Conservation (phyloP, 2,797 vertebrate genomes). For the Spheniscus humboldti region DNA sequence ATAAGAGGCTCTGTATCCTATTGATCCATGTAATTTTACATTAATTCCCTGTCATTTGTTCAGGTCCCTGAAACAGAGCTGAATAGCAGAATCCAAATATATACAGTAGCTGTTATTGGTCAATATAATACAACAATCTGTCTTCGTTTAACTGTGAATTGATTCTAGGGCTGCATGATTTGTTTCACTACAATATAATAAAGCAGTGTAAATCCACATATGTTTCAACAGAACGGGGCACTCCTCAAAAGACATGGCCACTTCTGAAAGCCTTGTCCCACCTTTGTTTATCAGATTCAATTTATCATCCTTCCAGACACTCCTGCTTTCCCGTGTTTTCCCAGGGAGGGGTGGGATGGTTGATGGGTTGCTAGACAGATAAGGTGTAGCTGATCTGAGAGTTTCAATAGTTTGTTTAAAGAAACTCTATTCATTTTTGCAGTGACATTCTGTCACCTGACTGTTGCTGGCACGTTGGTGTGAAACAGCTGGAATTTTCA, state of each 20-base stretch:
- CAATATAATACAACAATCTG: not conserved
- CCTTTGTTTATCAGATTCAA: not conserved
- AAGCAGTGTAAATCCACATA: not conserved
- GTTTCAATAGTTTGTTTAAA: not conserved
- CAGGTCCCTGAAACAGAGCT: not conserved
- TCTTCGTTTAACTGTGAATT: not conserved
- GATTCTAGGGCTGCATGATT: not conserved
- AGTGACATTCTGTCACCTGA: not conserved
- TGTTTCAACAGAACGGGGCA: not conserved
- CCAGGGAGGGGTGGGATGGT: not conserved
- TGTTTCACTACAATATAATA: not conserved
- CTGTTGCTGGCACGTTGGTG: not conserved
- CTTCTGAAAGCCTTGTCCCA: not conserved
- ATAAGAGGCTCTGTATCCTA: slow-evolving; percentile 2
- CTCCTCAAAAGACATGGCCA: not conserved
- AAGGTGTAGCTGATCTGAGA: not conserved
- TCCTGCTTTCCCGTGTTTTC: not conserved
- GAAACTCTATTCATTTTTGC: not conserved
- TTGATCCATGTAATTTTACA: not conserved
- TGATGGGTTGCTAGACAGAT: not conserved
- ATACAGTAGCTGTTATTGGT: not conserved
- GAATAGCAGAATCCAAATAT: not conserved
- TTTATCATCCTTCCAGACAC: not conserved
- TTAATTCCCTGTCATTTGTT: not conserved
- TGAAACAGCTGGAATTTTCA: not conserved